Evolutionary conservation across 2,113 vertebrate genomes (phyloP), one percentile per base, ranked within the genome.

Genomic region (Chionodraco myersi): DNA sequence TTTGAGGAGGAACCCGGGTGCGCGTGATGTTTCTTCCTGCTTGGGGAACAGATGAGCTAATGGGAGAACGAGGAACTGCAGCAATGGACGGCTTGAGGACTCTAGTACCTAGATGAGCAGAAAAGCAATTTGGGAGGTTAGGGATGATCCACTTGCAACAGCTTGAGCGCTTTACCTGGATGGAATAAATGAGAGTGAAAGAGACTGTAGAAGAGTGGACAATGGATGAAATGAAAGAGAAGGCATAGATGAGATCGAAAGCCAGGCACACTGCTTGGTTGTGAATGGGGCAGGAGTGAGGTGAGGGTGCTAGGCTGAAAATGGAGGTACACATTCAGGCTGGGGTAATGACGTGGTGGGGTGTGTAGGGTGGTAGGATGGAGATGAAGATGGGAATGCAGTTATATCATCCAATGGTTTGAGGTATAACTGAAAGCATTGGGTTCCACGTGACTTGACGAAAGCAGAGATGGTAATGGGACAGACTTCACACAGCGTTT

Each of bases 401-500:
- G 80, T 89, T 87, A 91, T 73, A 84, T 88, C 79, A 91, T 89
- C 86, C 72, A 88, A 67, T 87, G 82, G 72, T 59, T 88, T 88
- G 77, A 93, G 68, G 85, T 90, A 89, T 84, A 84, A 75, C 72
- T 83, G 76, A 80, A 80, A 92, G 75, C 84, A 73, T 34, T 86
- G 66, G 73, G 80, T 85, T 86, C 83, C 80, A 80, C 45, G 84
- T 84, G 91, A 72, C 49, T 86, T 79, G 84, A 91, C 83, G 74
- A 87, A 86, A 91, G 89, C 89, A 90, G 75, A 90, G 77, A 93
- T 86, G 90, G 82, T 88, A 67, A 91, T 86, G 87, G 77, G 89
- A 91, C 82, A 89, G 79, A 82, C 82, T 76, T 86, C 77, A 86
- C 79, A 88, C 88, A 77, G 88, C 85, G 84, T 91, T 95, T 95